These are phyloP conservation scores for Leucoraja erinaceus DNA, from an alignment of 2,113 vertebrate species.

Conservation along the genomic window DNA sequence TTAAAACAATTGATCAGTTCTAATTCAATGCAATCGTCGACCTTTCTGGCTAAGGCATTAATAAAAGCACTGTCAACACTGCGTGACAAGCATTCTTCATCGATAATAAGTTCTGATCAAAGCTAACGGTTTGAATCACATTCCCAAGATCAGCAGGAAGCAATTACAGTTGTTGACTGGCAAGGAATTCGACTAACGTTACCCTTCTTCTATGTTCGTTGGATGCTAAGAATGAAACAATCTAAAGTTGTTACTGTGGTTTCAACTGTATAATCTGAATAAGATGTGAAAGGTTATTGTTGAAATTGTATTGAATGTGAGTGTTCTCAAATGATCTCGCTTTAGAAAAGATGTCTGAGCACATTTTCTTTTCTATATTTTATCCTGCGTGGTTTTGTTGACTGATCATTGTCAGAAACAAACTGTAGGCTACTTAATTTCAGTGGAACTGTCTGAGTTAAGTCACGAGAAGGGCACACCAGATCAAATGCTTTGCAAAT, in stretches of 20 bases:
- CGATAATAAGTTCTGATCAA: conserved; percentile 17
- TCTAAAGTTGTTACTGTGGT: neutral
- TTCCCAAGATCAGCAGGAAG: neutral
- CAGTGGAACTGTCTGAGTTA: conserved; percentile 74
- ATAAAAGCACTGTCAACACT: neutral
- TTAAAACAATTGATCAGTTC: neutral
- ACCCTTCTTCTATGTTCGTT: neutral
- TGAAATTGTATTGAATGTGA: neutral
- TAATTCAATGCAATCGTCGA: neutral
- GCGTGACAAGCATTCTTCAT: neutral
- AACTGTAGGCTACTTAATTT: conserved; percentile 40
- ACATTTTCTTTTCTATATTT: neutral
- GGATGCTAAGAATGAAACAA: neutral
- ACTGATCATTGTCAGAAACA: neutral
- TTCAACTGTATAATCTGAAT: neutral
- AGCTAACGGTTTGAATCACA: neutral
- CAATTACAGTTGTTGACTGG: conserved; percentile 4
- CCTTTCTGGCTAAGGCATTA: neutral
- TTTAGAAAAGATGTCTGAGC: neutral
- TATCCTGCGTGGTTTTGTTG: neutral
- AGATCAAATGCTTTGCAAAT: conserved; percentile 77
- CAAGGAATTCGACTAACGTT: neutral
- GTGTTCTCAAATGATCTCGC: neutral
- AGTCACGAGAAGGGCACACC: conserved; percentile 73
- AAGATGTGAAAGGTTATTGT: neutral